phyloP scores from a whole-genome alignment of 2,113 vertebrate genomes.

The Panthera tigris region DNA sequence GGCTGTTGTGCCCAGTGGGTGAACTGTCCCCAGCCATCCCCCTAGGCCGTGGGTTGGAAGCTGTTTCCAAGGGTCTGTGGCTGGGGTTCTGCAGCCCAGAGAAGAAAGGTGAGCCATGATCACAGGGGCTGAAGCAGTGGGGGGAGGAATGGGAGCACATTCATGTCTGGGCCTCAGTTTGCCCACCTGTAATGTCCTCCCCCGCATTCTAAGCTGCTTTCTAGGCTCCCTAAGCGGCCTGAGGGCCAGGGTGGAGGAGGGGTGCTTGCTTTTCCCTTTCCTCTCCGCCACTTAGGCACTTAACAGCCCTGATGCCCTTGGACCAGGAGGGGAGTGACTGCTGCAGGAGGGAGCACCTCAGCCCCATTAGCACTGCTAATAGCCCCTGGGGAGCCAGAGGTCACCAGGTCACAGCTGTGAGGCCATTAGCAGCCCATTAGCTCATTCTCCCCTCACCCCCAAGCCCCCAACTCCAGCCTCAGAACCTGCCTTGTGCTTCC shows the following conservation, averaged over 20 bases:
- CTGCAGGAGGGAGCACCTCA: background rate
- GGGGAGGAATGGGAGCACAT: background rate
- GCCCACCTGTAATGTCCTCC: background rate
- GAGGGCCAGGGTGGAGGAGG: background rate
- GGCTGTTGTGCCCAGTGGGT: background rate
- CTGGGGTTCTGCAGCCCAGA: background rate
- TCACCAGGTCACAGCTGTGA: background rate
- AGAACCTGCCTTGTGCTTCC: background rate
- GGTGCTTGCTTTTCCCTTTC: background rate
- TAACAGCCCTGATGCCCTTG: background rate
- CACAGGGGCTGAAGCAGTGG: background rate
- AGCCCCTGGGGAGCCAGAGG: constrained; percentile 35
- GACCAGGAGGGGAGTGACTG: background rate
- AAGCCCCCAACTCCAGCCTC: background rate
- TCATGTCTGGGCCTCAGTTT: background rate
- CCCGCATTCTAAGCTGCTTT: background rate
- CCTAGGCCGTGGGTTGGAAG: background rate
- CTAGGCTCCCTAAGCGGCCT: background rate
- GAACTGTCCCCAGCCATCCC: background rate
- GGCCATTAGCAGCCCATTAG: constrained; percentile 67
- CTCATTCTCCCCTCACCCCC: background rate
- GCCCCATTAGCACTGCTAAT: constrained; percentile 16
- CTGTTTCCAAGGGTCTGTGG: background rate
- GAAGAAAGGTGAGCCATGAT: background rate
- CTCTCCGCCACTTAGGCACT: background rate